phyloP scores from a whole-genome alignment of 2,797 vertebrate species.

The Spheniscus humboldti region DNA sequence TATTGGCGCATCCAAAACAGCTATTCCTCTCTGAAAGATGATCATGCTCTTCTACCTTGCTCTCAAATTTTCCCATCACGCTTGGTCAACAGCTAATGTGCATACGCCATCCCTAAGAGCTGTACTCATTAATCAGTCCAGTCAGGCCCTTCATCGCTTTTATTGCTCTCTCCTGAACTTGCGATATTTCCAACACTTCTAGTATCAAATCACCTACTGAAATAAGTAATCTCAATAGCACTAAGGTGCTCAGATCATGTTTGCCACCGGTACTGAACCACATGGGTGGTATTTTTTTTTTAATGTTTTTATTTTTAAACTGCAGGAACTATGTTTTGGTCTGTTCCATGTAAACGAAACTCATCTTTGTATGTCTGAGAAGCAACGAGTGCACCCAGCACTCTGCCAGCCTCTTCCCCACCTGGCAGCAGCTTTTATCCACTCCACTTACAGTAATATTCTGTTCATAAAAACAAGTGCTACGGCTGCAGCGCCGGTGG shows the following conservation, averaged over 20 bases:
- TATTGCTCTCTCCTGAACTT: background rate
- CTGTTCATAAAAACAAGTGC: background rate
- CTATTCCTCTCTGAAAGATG: background rate
- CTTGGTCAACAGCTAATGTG: background rate
- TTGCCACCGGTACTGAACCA: background rate
- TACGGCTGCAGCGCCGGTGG: rapidly evolving
- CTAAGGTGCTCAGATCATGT: background rate
- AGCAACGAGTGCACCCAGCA: background rate
- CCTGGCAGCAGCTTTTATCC: background rate
- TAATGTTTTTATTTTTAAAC: background rate
- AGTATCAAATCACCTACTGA: background rate
- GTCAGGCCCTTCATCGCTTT: background rate
- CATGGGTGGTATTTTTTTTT: background rate
- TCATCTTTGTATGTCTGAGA: background rate
- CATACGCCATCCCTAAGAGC: background rate
- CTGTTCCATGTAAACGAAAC: background rate
- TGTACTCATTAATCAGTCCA: background rate
- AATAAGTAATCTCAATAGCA: background rate
- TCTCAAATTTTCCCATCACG: background rate
- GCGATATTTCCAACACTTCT: background rate
- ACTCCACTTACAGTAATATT: background rate
- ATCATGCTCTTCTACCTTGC: background rate
- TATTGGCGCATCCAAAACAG: background rate
- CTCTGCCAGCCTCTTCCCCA: background rate
- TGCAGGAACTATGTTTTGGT: background rate